phyloP scores from a whole-genome alignment of 2,888 invertebrate genomes.

The Tachina lurida region DNA sequence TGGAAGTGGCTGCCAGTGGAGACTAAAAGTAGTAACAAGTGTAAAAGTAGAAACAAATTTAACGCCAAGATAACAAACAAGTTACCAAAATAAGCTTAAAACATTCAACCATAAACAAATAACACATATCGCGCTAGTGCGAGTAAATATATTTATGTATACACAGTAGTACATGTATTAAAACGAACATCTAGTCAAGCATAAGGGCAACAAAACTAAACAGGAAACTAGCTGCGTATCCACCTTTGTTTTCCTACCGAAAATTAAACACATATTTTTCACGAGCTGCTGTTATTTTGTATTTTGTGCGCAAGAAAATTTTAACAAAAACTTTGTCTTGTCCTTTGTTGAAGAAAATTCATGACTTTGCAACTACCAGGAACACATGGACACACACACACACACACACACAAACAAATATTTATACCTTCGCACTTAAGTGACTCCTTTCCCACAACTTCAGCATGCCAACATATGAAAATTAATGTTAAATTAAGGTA shows the following conservation, averaged over 20 bases:
- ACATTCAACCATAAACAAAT: slow-evolving; percentile 64
- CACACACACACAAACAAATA: slow-evolving; percentile 13
- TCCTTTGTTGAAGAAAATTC: slow-evolving; percentile 53
- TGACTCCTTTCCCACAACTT: neutral
- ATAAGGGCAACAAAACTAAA: slow-evolving; percentile 46
- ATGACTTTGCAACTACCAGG: slow-evolving; percentile 46
- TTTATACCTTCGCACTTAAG: slow-evolving; percentile 23
- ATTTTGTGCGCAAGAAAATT: slow-evolving; percentile 13
- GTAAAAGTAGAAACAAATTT: slow-evolving; percentile 77
- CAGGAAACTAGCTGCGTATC: slow-evolving; percentile 42
- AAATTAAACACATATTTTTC: slow-evolving; percentile 24
- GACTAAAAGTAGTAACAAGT: slow-evolving; percentile 43
- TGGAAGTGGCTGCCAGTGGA: slow-evolving; percentile 8
- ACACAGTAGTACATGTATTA: neutral
- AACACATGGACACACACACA: slow-evolving; percentile 17
- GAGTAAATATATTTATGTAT: slow-evolving; percentile 22
- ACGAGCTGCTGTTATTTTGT: neutral
- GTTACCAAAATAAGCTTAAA: slow-evolving; percentile 67
- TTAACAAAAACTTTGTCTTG: slow-evolving; percentile 65
- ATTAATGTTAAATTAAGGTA: slow-evolving; percentile 56
- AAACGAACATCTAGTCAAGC: slow-evolving; percentile 54
- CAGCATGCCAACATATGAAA: slow-evolving; percentile 41
- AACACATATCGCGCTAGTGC: neutral
- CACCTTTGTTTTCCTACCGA: slow-evolving; percentile 23
- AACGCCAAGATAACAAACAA: slow-evolving; percentile 78